phyloP scores from a whole-genome alignment of 2,888 invertebrate species.

The Nebria brevicollis region DNA sequence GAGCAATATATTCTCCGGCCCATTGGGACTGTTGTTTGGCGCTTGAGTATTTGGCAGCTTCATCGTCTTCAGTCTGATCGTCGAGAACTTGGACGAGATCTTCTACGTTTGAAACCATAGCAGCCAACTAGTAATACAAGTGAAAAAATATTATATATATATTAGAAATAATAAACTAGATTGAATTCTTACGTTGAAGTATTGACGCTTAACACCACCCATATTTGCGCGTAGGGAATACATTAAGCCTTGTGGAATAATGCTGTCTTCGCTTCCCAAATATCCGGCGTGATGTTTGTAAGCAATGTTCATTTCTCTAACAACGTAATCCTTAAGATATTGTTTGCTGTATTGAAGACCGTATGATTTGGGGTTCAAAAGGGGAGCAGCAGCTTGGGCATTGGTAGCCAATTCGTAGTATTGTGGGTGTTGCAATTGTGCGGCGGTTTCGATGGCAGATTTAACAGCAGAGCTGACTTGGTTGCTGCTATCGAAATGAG shows the following conservation, averaged over 20 bases:
- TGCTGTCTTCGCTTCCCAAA: constrained; percentile 69
- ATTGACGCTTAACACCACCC: constrained; percentile 58
- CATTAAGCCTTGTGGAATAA: constrained; percentile 64
- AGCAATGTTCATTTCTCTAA: constrained; percentile 62
- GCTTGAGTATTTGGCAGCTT: constrained; percentile 51
- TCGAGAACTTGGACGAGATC: constrained; percentile 57
- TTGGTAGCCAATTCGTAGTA: constrained; percentile 61
- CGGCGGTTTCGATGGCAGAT: constrained; percentile 69
- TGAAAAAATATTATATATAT: not conserved
- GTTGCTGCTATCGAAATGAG: constrained; percentile 70
- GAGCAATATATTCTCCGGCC: constrained; percentile 68
- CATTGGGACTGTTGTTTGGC: constrained; percentile 56
- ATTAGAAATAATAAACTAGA: not conserved
- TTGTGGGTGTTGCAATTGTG: constrained; percentile 63
- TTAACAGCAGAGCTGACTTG: constrained; percentile 76
- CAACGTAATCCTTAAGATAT: constrained; percentile 60
- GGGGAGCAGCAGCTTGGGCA: constrained; percentile 61
- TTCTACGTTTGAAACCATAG: constrained; percentile 63
- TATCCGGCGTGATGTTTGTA: constrained; percentile 61
- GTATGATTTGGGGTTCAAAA: constrained; percentile 59
- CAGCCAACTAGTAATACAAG: constrained; percentile 46
- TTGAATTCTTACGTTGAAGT: constrained; percentile 48
- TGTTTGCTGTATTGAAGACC: constrained; percentile 67
- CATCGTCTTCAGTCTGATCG: constrained; percentile 55
- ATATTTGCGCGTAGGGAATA: constrained; percentile 54